Percentiles rank a stretch among this genome's conserved stretches.
Conservation (phyloP, 2,113 vertebrate species). For the Grus americana region DNA sequence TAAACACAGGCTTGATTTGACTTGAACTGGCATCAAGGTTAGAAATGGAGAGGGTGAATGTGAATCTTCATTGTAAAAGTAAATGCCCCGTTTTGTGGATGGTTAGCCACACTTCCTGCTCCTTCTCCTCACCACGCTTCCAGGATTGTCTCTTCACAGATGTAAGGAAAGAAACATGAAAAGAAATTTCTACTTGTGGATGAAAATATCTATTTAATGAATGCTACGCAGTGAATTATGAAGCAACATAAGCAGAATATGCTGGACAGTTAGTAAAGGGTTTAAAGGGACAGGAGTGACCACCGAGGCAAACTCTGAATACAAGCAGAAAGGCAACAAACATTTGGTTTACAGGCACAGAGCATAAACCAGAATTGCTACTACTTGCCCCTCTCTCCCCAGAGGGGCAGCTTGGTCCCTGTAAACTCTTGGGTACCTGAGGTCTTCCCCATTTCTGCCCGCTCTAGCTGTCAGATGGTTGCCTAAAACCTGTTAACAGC, state of each 20-base stretch:
- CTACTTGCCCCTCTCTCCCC: not conserved
- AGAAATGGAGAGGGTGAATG: not conserved
- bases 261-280: not conserved
- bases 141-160: not conserved
- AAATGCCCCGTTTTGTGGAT: not conserved
- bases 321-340: not conserved
- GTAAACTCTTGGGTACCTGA: not conserved
- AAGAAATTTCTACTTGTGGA: not conserved
- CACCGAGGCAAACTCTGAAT: not conserved
- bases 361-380: not conserved
- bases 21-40: conserved; percentile 47
- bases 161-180: not conserved
- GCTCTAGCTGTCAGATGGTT: not conserved
- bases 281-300: not conserved
- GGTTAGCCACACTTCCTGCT: not conserved
- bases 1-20: conserved; percentile 29
- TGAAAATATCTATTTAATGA: not conserved
- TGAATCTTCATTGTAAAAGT: not conserved
- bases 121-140: not conserved
- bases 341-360: not conserved
- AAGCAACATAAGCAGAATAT: not conserved
- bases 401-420: not conserved
- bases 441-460: not conserved
- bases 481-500: not conserved
- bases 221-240: not conserved